Evolutionary conservation across 2,888 invertebrate genomes (phyloP), one percentile per base, ranked within the genome.

Genomic region (Strigamia crassipes): DNA sequence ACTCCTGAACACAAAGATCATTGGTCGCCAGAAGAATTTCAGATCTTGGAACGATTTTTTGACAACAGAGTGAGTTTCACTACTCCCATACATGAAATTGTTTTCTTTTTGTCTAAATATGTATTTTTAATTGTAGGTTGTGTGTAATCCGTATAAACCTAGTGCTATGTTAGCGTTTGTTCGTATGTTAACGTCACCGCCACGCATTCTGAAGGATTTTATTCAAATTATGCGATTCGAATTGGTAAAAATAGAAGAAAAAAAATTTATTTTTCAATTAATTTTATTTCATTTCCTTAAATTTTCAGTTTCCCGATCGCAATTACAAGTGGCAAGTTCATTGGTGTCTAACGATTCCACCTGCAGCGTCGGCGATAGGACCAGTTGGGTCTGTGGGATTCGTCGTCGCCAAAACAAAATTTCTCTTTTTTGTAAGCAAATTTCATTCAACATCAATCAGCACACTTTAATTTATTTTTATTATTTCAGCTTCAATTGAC

Each of bases 11-110:
- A 93, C 86, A 94, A 94, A 87, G 96, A 95, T 85, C 93, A 93
- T 85, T 96, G 96, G 94, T 92, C 92, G 42, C 88, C 91, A 0
- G 97, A 97, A 84, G 97, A 97, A 86, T 88, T 97, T 85, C 93
- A 94, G 89, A 92, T 95, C 82, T 91, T 97, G 86, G 97, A 97
- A 89, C 94, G 94, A 86, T 97, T 96, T 90, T 97, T 97, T 89
- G 96, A 96, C 87, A 91, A 92, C 27, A 88, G 88, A 86, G 88
- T 88, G 83, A 73, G 73, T 56, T 56, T n/a, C 4, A 15, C 9
- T 46, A 3, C 15, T 46, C 15, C 1, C 5, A 31, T 18, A 18
- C 27, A 80, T 2, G 46, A 80, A 51, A 46, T 46, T 12, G 10
- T 13, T 9, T 27, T 27, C 27, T 27, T 3, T 46, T 46, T 46